Conservation (phyloP, 2,888 invertebrate species). For the Seira sanloemensis region DNA sequence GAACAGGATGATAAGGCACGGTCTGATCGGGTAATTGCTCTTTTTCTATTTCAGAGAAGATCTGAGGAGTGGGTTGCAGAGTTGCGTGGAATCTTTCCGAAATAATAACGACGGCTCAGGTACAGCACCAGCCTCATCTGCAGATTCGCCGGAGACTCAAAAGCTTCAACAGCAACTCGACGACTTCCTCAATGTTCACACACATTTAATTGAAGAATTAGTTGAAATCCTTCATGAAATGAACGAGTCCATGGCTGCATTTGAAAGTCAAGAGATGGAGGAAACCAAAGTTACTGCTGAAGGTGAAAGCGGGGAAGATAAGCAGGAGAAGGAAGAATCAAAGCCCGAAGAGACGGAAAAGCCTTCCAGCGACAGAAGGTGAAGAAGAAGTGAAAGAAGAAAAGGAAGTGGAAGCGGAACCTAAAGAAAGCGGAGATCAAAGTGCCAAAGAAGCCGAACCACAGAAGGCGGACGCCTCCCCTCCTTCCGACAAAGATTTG, state of each 20-base stretch:
- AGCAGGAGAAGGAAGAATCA: slow-evolving; percentile 6
- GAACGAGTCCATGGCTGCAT: slow-evolving; percentile 72
- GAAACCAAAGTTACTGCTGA: slow-evolving; percentile 40
- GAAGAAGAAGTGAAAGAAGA: slow-evolving; percentile 17
- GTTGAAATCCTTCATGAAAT: slow-evolving; percentile 53
- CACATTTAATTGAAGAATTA: slow-evolving; percentile 62
- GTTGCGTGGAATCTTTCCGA: slow-evolving; percentile 69
- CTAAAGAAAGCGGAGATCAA: slow-evolving; percentile 49
- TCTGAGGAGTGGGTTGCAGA: slow-evolving; percentile 73
- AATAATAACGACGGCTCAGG: slow-evolving; percentile 40
- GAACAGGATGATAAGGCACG: slow-evolving; percentile 71
- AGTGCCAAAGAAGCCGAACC: slow-evolving; percentile 30
- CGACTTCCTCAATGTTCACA: slow-evolving; percentile 51
- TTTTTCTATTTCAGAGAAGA: slow-evolving; percentile 70
- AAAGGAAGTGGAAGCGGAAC: slow-evolving; percentile 17
- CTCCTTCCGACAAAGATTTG: slow-evolving; percentile 26
- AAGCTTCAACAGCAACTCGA: slow-evolving; percentile 37
- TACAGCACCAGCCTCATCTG: slow-evolving; percentile 5
- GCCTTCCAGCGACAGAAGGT: slow-evolving; percentile 25
- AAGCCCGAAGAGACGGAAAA: slow-evolving; percentile 17
- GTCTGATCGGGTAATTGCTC: slow-evolving; percentile 69
- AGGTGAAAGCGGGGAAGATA: slow-evolving; percentile 26
- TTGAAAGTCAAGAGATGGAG: slow-evolving; percentile 36
- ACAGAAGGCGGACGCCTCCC: slow-evolving; percentile 19
- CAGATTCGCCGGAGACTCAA: slow-evolving; percentile 23